Evolutionary conservation across 2,797 vertebrate genomes (phyloP), one percentile per base, ranked within the genome.

Genomic region (Parauchenoglanis punctatus): DNA sequence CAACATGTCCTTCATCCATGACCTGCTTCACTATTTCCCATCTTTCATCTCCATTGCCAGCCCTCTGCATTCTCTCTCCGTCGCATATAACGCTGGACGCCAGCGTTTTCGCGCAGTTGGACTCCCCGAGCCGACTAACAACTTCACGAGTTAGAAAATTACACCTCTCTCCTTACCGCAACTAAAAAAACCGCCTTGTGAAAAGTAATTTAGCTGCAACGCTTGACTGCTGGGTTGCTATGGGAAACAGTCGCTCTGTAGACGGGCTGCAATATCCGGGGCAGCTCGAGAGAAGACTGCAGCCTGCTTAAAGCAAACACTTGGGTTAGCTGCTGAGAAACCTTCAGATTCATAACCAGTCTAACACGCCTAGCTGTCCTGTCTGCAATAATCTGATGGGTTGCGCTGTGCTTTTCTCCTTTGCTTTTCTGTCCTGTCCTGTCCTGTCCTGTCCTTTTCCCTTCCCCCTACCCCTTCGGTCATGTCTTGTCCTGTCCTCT

Each of bases 171-270:
- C 44, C 35, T 61, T 46, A 35, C 83, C 46, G 70, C 87, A 58
- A 49, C 63, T 67, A 28, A 67, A 68, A 75, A 70, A 83, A 67
- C 15, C 3, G 13, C n/a, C 49, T 89, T 40, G 56, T 25, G 35
- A 84, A 81, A 63, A 78, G 63, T 40, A 59, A 77, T 78, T 81
- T 40, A 12, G 58, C 85, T 40, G 87, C 68, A 4, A 92, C 91
- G 92, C 92, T 86, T 92, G 85, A 88, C 86, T 90, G 82, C 91
- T 92, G 89, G 91, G 94, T 94, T 94, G 89, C 92, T 86, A 85
- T 90, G 91, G 92, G 91, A 92, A 86, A 91, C 92, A 59, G 87
- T 91, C 89, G 59, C 75, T 73, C 91, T 92, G 90, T 87, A 91
- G 89, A 90, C 81, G 90, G 92, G 91, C 88, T 75, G 46, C 80